Evolutionary conservation across 2,888 invertebrate species (phyloP), one percentile per base, ranked within the genome.

Genomic region (Eupithecia subfuscata): DNA sequence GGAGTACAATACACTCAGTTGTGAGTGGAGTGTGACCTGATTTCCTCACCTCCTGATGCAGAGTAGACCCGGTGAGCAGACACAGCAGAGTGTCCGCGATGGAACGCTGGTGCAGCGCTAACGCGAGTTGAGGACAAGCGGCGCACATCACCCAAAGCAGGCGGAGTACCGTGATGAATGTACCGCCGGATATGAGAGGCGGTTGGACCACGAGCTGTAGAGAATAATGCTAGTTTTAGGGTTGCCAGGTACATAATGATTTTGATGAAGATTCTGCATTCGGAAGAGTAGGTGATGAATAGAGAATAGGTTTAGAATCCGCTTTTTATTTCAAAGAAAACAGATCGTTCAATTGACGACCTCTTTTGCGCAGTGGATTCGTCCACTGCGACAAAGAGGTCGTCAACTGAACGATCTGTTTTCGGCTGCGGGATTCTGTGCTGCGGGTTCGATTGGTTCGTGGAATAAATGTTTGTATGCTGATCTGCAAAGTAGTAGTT

Each of bases 71-170:
- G n/a, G 99, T 98, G 82, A 99, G 96, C 85, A 99, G 96, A 90
- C 98, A 99, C 82, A 99, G 97, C 84, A 99, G 94, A 0, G 99
- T 99, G 88, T 98, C 98, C 60, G 99, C 98, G 86, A 99, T 99
- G 90, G 99, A 99, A 88, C 99, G 98, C 91, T 98, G 98, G 79
- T 99, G 96, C 78, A 99, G 95, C 34, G 98, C 97, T 78, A 99
- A 97, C 72, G 99, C 99, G 85, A 99, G 95, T 91, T 98, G 98
- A 34, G 99, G 98, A 92, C 99, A 99, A 88, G 97, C 98, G 82
- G 97, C 97, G 91, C 99, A 99, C 98, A 99, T 98, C 85, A 98
- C 97, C 88, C 99, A 98, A 90, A 99, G 94, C 97, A 99, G 98
- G 78, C 99, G 96, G 84, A 99, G 96, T 78, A 99, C 99, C 84